Evolutionary conservation across 2,113 vertebrate species (phyloP).

Genomic region (Nibea albiflora): DNA sequence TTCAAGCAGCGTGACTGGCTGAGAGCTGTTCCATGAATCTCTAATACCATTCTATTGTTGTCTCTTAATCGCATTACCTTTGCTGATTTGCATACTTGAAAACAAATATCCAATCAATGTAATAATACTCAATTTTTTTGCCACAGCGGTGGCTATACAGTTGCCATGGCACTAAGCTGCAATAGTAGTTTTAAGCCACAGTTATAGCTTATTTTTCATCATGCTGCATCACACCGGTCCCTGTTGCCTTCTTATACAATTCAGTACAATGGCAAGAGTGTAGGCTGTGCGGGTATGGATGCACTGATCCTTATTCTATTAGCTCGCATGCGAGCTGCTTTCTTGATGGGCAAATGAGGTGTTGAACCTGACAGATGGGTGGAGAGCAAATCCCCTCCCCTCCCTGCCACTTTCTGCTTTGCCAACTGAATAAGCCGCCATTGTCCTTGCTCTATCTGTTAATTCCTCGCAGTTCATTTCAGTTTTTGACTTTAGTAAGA

Average conservation of each 20-base stretch:
- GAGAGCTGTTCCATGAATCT: constrained; percentile 31
- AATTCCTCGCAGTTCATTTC: constrained; percentile 5
- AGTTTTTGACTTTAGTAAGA: not conserved
- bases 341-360: constrained; percentile 6
- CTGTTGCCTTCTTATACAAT: not conserved
- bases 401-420: not conserved
- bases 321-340: not conserved
- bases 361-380: constrained; percentile 3
- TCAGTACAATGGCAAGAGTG: not conserved
- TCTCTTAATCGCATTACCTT: constrained; percentile 47
- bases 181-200: constrained; percentile 6
- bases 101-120: constrained; percentile 46
- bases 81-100: constrained; percentile 53
- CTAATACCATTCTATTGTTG: constrained; percentile 31
- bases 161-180: constrained; percentile 50
- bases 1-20: constrained; percentile 13
- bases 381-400: constrained; percentile 2
- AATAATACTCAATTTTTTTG: constrained; percentile 33
- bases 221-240: not conserved
- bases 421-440: constrained; percentile 3
- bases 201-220: constrained; percentile 18
- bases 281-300: too few relatives aligned
- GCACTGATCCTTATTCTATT: not conserved
- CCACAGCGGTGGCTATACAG: constrained; percentile 21
- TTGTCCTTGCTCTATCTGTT: constrained; percentile 11